Percentiles rank a stretch among this genome's conserved stretches.
These are phyloP conservation scores for Dastarcus helophoroides DNA, from an alignment of 2,888 invertebrate genomes.

Conservation along the genomic window DNA sequence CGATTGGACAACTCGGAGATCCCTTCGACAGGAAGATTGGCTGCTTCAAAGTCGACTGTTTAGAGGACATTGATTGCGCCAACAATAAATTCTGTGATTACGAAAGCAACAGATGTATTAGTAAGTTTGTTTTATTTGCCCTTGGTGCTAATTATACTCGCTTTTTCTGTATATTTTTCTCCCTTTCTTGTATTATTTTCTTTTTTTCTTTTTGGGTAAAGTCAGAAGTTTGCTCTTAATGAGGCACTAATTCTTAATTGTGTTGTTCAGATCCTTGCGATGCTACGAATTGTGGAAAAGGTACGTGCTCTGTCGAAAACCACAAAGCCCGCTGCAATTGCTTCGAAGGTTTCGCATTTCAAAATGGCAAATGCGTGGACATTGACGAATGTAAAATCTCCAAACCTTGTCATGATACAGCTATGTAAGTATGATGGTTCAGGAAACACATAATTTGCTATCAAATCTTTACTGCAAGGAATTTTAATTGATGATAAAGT, in stretches of 20 bases:
- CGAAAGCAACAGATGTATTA: conserved; percentile 65
- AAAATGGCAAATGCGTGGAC: conserved; percentile 61
- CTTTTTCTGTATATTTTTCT: too few relatives aligned
- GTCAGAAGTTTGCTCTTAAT: too few relatives aligned
- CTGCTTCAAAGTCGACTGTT: conserved; percentile 82
- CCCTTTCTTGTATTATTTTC: too few relatives aligned
- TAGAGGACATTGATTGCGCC: conserved; percentile 63
- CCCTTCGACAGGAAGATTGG: conserved; percentile 64
- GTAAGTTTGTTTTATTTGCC: conserved; percentile 37
- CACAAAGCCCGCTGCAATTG: conserved; percentile 68
- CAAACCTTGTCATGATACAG: conserved; percentile 69
- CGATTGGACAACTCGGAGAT: conserved; percentile 72
- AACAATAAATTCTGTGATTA: conserved; percentile 63
- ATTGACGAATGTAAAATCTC: conserved; percentile 62
- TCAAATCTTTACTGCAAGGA: too few relatives aligned
- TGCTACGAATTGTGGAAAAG: conserved; percentile 65
- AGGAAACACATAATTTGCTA: too few relatives aligned
- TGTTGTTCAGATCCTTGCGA: conserved; percentile 76
- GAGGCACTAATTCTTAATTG: too few relatives aligned
- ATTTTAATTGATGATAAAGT: too few relatives aligned
- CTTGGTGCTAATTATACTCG: too few relatives aligned
- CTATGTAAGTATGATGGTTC: conserved; percentile 40
- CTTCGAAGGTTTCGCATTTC: conserved; percentile 57
- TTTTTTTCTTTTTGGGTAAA: too few relatives aligned
- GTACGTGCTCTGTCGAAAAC: conserved; percentile 59